Base-by-base conservation (phyloP, 1,140 invertebrate species). In the Drosophila prosaltans region DNA sequence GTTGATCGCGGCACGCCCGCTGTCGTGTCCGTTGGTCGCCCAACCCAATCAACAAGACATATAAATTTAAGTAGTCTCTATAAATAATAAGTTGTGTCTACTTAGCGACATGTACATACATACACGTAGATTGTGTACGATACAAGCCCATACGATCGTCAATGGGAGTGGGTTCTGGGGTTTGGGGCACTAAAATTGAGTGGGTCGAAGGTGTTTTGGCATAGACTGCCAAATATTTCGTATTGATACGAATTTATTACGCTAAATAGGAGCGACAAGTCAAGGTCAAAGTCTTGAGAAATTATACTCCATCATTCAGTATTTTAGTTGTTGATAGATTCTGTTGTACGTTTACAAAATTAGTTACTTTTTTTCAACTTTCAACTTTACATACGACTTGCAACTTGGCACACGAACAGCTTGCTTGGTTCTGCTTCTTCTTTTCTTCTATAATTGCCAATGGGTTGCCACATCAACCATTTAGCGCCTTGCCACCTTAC, bases 51-150 rank as follows among this genome's bases (percentile, higher is more conserved):
- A 59, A 51, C 62, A 48, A 80, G 72, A 82, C 69, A 79, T 73
- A 65, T 72, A 80, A 61, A 88, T 86, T 67, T 72, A 76, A 74
- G 80, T 80, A 83, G 80, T 89, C 73, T 80, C 74, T 75, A 88
- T 88, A 88, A 88, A 88, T 88, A 88, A 88, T 88, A 88, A 88
- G 65, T 83, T 88, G 73, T 88, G 83, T 88, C 84, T 88, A 83
- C 83, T 88, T 88, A 89, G 83, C 83, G 80, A 89, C 82, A 88
- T 83, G 76, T 88, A 80, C 72, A 88, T 88, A 80, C 72, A 88
- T 65, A 67, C 55, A 72, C 41, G 51, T 71, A 88, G 80, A 86
- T 88, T 78, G 76, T 61, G 21, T 71, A 43, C 68, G 80, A 86
- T 80, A 86, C 21, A 41, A 64, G 30, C 6, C 8, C 39, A 36